Base-by-base conservation (phyloP, 1,140 invertebrate species). In the Drosophila orena region DNA sequence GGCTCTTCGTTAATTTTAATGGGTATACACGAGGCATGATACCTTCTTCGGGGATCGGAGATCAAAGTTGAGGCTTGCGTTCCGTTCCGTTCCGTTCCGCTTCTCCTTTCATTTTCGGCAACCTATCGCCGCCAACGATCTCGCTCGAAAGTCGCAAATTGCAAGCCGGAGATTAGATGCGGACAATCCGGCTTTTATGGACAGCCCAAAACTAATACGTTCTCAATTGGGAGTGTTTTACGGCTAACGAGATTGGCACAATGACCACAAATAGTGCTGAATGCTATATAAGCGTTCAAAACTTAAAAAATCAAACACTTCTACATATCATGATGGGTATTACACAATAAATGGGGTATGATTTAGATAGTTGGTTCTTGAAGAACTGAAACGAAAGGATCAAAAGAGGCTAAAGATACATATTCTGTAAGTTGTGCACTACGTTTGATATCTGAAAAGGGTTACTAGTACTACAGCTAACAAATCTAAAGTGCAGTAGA, bases 1-100 rank as follows among this genome's bases (percentile, higher is more conserved):
- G 54, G 69, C 75, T 79, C 73, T 76, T 89, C 79, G 73, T 89
- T 89, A 77, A 78, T 77, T 89, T 88, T 89, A 88, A 86, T 86
- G 78, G 78, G 38, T 57, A 70, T 70, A 49, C 50, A 57, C 65
- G 49, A 64, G 17, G 58, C 74, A 65, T 72, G 77, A 53, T 78
- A 56, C 62, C 43, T 34, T 64, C 70, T 34, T 38, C 22, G 20
- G 50, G 20, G 50, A 70, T 65, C 65, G 58, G 65, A 65, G 75
- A 78, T 76, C 83, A 88, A 88, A 86, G 83, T 86, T 86, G 64
- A 77, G 58, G 54, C 66, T 17, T 20, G 24, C 24, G 24, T 17
- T 30, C 35, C 17, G 17, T 17, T 17, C 17, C 17, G 17, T 17
- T 17, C 17, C 17, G 17, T 17, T 17, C 17, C 17, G 17, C 1